phyloP scores from a whole-genome alignment of 2,113 vertebrate genomes.

The Mobula hypostoma region DNA sequence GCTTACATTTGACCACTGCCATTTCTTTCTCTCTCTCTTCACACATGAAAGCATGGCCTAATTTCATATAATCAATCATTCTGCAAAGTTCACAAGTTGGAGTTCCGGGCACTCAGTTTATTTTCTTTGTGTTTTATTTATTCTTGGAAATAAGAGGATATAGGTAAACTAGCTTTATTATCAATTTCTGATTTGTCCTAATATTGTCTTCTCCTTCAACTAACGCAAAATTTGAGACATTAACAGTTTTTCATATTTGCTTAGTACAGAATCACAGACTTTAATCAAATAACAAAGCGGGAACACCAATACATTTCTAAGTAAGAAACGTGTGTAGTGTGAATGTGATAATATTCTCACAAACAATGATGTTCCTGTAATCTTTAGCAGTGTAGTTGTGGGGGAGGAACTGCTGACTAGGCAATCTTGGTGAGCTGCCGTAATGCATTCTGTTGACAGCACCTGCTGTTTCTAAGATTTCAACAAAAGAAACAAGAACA shows the following conservation, averaged over 20 bases:
- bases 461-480: background rate
- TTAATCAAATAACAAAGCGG: background rate
- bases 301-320: background rate
- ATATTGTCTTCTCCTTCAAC: background rate
- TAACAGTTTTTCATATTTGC: background rate
- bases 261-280: background rate
- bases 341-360: background rate
- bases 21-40: background rate
- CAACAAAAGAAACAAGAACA: too few relatives aligned
- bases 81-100: background rate
- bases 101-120: background rate
- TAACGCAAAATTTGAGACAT: background rate
- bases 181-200: background rate
- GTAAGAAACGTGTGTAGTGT: background rate
- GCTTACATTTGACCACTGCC: too few relatives aligned
- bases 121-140: background rate
- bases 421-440: background rate
- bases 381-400: background rate
- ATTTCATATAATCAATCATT: background rate
- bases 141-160: background rate
- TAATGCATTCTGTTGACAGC: background rate
- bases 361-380: background rate
- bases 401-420: background rate
- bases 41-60: background rate
- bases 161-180: background rate